These are phyloP conservation scores for Aphaenogaster floridana DNA, from an alignment of 1,140 invertebrate genomes.

Conservation along the genomic window DNA sequence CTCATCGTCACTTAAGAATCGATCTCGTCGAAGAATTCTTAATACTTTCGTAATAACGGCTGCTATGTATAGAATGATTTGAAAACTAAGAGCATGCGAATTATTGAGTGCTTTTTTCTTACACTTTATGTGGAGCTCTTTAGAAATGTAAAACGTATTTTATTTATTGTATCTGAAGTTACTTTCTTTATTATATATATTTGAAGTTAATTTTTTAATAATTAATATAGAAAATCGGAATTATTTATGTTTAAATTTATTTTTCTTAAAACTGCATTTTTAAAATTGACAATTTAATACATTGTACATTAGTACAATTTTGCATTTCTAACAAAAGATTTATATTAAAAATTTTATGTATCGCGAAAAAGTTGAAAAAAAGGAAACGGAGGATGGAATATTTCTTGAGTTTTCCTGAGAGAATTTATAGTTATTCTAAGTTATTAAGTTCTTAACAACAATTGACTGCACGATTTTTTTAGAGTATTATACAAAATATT, in stretches of 20 bases:
- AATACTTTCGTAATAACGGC: conserved; percentile 30
- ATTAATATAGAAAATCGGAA: neutral
- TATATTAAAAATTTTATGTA: neutral
- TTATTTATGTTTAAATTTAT: neutral
- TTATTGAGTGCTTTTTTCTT: neutral
- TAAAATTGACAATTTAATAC: neutral
- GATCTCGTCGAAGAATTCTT: conserved; percentile 49
- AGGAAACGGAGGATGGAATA: neutral
- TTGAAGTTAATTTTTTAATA: neutral
- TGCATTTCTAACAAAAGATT: neutral
- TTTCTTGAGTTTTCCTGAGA: neutral
- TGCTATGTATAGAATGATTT: conserved; percentile 17
- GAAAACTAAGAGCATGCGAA: neutral
- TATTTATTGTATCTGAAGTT: neutral
- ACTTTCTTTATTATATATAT: neutral
- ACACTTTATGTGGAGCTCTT: neutral
- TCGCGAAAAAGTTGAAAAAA: neutral
- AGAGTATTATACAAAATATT: neutral
- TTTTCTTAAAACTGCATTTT: neutral
- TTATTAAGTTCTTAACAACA: neutral
- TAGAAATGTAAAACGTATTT: neutral
- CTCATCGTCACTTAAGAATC: conserved; percentile 35
- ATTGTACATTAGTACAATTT: neutral
- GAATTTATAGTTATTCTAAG: neutral
- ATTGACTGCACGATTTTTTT: neutral